Base-by-base conservation (phyloP, 1,140 invertebrate genomes). In the Ceratitis capitata region DNA sequence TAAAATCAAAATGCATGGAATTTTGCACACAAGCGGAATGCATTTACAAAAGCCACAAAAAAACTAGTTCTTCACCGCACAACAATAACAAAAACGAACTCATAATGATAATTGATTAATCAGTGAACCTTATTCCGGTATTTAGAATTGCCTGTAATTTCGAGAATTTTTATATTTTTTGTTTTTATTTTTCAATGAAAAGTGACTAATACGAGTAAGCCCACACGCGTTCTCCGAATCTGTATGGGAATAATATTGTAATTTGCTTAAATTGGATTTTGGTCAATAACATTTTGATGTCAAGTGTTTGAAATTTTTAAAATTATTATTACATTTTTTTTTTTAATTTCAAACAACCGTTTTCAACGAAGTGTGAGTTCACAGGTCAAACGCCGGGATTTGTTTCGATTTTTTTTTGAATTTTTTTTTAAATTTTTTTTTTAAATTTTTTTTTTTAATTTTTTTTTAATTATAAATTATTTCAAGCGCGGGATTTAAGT, bases 91-190 rank as follows among this genome's bases (percentile, higher is more conserved):
- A 16, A 6, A 58, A 58, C 26, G 29, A 16, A 35, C 10, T 69
- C 14, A 2, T 35, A 39, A 69, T 69, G 32, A 39, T 9, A n/a
- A 39, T 6, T 69, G 29, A 19, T 69, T 69, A 39, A 69, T 69
- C 61, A 69, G 61, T 69, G 61, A 12, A 69, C 29, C 61, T 69
- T 39, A 69, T 69, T 69, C 61, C 61, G 61, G 61, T 69, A 69
- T 69, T 69, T 69, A n/a, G 29, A 35, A 35, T 5, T 19, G 32
- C 61, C 6, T 6, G 32, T n/a, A 35, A 35, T 35, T 69, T 69
- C 32, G 61, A 19, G 32, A 35, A 39, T 19, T 69, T 61, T 69
- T 35, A 19, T 5, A 56, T 69, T 69, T 69, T 4, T 2, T 64
- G 32, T 64, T n/a, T n/a, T n/a, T n/a, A n/a, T n/a, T n/a, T n/a